These are phyloP conservation scores for Catalaphyllia jardinei DNA, from an alignment of 64 coral and sea anemone species.

Conservation along the genomic window DNA sequence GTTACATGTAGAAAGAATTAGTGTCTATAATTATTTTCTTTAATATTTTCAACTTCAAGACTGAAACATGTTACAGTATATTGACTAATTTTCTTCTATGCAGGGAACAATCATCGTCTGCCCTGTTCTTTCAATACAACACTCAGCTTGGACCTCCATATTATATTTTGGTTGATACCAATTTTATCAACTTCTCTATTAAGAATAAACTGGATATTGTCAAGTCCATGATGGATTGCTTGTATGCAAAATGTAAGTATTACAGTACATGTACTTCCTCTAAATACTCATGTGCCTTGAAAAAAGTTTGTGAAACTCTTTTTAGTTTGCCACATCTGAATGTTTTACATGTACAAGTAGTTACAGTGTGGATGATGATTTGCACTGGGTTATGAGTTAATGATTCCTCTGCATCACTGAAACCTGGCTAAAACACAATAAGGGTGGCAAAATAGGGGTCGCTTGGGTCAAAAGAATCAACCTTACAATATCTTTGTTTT, in stretches of 20 bases:
- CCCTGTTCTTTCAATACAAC: slow-evolving; percentile 98
- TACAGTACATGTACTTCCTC: no score
- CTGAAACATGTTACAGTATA: background rate
- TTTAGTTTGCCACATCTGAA: no score
- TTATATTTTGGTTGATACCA: slow-evolving; percentile 94
- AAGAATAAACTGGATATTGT: slow-evolving; percentile 97
- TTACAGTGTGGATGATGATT: slow-evolving; percentile 42
- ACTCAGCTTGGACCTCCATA: slow-evolving; percentile 96
- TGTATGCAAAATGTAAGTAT: slow-evolving; percentile 98
- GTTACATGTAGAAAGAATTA: no score
- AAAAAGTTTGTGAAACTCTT: background rate
- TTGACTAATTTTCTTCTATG: background rate
- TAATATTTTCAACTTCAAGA: no score
- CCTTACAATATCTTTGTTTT: no score
- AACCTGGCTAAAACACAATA: background rate
- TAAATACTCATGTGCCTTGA: background rate
- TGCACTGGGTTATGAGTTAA: slow-evolving; percentile 42
- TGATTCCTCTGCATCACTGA: slow-evolving; percentile 31
- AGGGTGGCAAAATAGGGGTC: no score
- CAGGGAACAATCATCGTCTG: slow-evolving; percentile 95
- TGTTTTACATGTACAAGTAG: background rate
- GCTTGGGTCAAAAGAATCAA: no score
- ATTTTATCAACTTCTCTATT: slow-evolving; percentile 99
- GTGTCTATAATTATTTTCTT: no score
- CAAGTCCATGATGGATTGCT: slow-evolving; percentile 97